phyloP scores from a whole-genome alignment of 2,797 vertebrate species.

The Myiothlypis chrysogaster region DNA sequence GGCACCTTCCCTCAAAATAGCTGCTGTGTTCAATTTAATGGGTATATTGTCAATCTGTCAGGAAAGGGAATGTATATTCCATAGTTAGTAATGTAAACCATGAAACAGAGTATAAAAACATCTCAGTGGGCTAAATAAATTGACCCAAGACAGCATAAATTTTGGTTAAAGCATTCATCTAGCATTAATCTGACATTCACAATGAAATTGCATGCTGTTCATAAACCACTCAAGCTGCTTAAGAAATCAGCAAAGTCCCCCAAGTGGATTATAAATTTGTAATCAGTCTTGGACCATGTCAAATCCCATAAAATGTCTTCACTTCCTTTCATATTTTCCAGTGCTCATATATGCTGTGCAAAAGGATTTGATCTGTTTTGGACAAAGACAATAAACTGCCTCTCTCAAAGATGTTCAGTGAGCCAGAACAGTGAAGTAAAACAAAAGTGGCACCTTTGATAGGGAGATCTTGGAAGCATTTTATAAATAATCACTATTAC shows the following conservation, averaged over 20 bases:
- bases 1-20: constrained; percentile 85
- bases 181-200: constrained; percentile 53
- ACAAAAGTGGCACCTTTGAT: background rate
- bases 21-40: constrained; percentile 87
- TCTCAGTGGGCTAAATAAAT: constrained; percentile 56
- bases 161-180: constrained; percentile 40
- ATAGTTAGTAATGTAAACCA: constrained; percentile 36
- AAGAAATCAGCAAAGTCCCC: constrained; percentile 50
- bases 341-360: background rate
- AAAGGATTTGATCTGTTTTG: background rate
- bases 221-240: constrained; percentile 62
- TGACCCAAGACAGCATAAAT: constrained; percentile 44
- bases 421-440: background rate
- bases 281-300: constrained; percentile 58
- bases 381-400: background rate
- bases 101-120: constrained; percentile 28
- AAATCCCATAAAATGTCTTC: constrained; percentile 53
- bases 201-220: constrained; percentile 47
- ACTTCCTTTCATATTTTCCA: background rate
- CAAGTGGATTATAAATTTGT: constrained; percentile 68
- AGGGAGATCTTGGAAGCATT: background rate
- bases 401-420: background rate
- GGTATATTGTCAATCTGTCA: constrained; percentile 76
- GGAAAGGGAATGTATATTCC: background rate
- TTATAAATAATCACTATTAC: background rate